These are phyloP conservation scores for Pampusana beccarii DNA, from an alignment of 2,113 vertebrate species.

Conservation along the genomic window DNA sequence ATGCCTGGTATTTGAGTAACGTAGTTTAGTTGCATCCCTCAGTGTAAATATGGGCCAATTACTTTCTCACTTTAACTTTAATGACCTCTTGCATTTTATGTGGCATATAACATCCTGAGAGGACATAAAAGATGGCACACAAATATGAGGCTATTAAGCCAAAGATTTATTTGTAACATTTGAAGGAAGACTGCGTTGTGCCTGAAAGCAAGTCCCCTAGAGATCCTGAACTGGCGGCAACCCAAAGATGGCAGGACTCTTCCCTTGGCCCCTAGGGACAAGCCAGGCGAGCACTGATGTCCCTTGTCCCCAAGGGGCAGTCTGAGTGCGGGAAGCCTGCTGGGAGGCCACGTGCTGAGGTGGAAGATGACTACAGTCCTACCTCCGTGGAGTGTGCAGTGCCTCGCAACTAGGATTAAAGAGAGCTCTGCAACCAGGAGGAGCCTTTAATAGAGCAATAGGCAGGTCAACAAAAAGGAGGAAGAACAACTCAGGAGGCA, in stretches of 20 bases:
- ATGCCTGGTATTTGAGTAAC: neutral
- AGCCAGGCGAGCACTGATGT: accelerated
- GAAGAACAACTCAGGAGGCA: neutral
- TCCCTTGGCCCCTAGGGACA: neutral
- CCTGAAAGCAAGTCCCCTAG: neutral
- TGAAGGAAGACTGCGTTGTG: neutral
- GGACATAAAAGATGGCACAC: neutral
- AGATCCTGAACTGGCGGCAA: neutral
- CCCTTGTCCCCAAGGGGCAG: accelerated
- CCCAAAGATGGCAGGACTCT: neutral
- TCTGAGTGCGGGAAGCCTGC: neutral
- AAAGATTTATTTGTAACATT: constrained; percentile 11
- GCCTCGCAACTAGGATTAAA: neutral
- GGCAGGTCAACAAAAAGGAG: neutral
- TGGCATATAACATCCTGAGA: neutral
- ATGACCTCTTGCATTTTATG: neutral
- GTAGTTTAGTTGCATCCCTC: neutral
- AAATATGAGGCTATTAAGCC: neutral
- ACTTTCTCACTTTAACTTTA: constrained; percentile 10
- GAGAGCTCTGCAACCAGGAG: accelerated
- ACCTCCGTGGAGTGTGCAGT: neutral
- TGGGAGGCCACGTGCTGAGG: accelerated
- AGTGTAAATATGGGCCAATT: constrained; percentile 19
- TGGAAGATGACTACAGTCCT: neutral
- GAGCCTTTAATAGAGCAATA: neutral